Evolutionary conservation across 2,797 vertebrate genomes (phyloP), one percentile per base, ranked within the genome.

Genomic region (Echiichthys vipera): DNA sequence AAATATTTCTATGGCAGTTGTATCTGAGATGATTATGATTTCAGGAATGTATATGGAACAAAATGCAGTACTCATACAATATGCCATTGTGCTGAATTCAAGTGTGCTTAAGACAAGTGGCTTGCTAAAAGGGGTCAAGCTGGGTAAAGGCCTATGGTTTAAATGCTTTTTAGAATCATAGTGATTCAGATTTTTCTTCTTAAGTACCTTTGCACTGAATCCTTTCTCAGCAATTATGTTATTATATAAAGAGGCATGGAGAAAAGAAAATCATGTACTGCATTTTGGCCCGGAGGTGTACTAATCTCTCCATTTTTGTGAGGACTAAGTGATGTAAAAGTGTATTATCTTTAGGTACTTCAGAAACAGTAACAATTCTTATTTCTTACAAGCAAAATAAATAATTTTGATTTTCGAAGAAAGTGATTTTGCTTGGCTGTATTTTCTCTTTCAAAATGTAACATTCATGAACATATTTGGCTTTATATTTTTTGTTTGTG

Each of bases 51-150:
- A 34, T 63, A 11, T 65, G 25, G 58, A n/a, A 55, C 30, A 27
- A 3, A 49, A 22, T n/a, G n/a, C n/a, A n/a, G n/a, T 37, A 53
- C 25, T 50, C 32, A 45, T 50, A 29, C 36, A 36, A 27, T 40
- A 34, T 14, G 36, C 11, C n/a, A 37, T 34, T 68, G 22, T 67
- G 20, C 20, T 59, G 7, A 30, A 34, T 63, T 76, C 30, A 63
- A 70, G 43, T 81, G 43, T 78, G 36, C 25, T 56, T 56, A 7
- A 56, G 62, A 81, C 32, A 78, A 81, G 74, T 84, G 62, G 70
- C 47, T 74, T 30, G 30, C 56, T 84, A 68, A 82, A 84, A 76
- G 57, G 61, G 76, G 71, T 90, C 58, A 84, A 69, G 74, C 45
- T 74, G 51, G 65, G 62, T 27, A 46, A 32, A 40, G 49, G 49